Evolutionary conservation across 2,888 invertebrate species (phyloP).

Genomic region (Cataglyphis rosenhaueri): DNA sequence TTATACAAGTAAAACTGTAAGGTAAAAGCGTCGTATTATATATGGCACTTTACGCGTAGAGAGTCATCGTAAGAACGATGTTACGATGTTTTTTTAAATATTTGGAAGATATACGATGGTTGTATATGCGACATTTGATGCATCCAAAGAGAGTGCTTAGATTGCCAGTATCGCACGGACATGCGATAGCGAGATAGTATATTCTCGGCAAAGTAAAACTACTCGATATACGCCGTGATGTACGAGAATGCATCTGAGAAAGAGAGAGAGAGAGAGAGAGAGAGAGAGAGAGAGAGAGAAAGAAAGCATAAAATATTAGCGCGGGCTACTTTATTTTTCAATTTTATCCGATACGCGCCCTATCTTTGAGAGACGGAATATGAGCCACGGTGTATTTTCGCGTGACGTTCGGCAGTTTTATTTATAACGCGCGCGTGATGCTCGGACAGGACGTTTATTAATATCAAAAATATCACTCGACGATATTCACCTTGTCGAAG

Average conservation of each 20-base stretch:
- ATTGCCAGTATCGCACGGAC: background rate
- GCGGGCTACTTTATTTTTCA: slow-evolving; percentile 35
- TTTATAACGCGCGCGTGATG: background rate
- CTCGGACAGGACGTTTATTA: slow-evolving; percentile 9
- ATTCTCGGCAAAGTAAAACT: slow-evolving; percentile 37
- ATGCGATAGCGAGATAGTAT: background rate
- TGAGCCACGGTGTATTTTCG: background rate
- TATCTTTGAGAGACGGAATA: slow-evolving; percentile 19
- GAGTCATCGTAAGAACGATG: background rate
- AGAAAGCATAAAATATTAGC: slow-evolving; percentile 42
- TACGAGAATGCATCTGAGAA: slow-evolving; percentile 9
- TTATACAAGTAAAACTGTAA: background rate
- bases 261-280: background rate
- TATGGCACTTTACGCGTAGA: background rate
- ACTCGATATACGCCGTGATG: background rate
- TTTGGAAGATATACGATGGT: slow-evolving; percentile 4
- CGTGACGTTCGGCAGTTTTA: slow-evolving; percentile 15
- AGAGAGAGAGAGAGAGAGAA: background rate
- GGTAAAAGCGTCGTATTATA: background rate
- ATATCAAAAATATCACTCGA: slow-evolving; percentile 3
- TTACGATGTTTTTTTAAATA: slow-evolving; percentile 10
- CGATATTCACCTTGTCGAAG: background rate
- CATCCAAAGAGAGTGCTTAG: background rate
- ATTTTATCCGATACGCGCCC: slow-evolving; percentile 26
- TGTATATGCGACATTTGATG: background rate